Evolutionary conservation across 2,113 vertebrate genomes (phyloP), one percentile per base, ranked within the genome.

Genomic region (Peromyscus polionotus): DNA sequence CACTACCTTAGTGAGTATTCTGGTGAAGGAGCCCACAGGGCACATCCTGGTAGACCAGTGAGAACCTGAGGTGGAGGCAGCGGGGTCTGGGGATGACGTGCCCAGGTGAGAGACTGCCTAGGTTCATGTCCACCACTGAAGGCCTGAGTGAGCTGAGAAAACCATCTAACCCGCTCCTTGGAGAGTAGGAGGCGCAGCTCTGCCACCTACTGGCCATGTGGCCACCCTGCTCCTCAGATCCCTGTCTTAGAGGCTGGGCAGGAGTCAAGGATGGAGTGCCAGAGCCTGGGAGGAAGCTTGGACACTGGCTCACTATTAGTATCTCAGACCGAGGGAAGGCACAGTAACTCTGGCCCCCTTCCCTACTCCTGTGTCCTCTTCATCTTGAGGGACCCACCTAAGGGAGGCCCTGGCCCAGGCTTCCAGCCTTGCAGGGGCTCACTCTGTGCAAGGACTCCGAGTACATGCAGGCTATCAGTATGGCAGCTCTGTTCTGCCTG

Each of bases 41-140:
- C 39, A 26, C 0, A 0, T 12, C 42, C 70, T 8, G 5, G 33
- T 9, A 42, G 68, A 42, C 8, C 0, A 0, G 28, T 3, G 12
- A 51, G 14, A 36, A 24, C 61, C n/a, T 33, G 1, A 7, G 2
- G 28, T 0, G 1, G 42, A 9, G 39, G 61, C 77, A 6, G n/a
- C 51, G 5, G 0, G 7, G 48, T 36, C 36, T 3, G 4, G 36
- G 24, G 80, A 7, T 3, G 51, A 19, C 20, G 42, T 2, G 3
- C n/a, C 89, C n/a, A 59, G 7, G 76, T 42, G 7, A 11, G 59
- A 28, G 22, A 39, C n/a, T 33, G 7, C 10, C 1, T 3, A 17
- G 20, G 42, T 11, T 75, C 92, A 63, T 0, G 1, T 11, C 84
- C 5, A 12, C 31, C 28, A 22, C 61, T 11, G 3, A 51, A 7